These are phyloP conservation scores for Rhagoletis zephyria DNA, from an alignment of 1,140 invertebrate species.

Conservation along the genomic window DNA sequence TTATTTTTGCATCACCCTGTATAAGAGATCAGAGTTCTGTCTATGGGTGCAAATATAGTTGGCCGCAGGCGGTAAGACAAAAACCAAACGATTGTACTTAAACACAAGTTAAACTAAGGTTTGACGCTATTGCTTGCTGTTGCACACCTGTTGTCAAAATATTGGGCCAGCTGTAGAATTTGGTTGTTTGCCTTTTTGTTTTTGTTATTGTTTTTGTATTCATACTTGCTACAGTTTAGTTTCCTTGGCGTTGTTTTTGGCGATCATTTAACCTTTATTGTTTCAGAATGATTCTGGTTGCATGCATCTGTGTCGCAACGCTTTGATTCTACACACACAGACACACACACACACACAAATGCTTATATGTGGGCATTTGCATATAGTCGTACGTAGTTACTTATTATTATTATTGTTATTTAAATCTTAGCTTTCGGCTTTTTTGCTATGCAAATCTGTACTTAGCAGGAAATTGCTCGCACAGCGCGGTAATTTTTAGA, in stretches of 20 bases:
- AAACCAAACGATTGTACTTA: not conserved
- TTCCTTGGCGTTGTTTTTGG: not conserved
- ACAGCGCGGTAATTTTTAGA: not conserved
- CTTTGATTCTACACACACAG: not conserved
- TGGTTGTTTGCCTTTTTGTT: not conserved
- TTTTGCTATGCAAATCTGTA: not conserved
- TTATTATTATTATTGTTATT: not conserved
- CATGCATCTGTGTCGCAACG: not conserved
- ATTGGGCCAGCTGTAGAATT: not conserved
- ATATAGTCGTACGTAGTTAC: too few species aligned
- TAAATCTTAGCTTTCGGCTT: not conserved
- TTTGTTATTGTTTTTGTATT: not conserved
- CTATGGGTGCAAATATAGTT: not conserved
- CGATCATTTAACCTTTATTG: slow-evolving; percentile 35
- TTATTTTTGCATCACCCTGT: too few species aligned
- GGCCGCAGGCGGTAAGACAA: not conserved
- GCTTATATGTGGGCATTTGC: too few species aligned
- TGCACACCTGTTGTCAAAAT: slow-evolving; percentile 37
- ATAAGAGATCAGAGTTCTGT: not conserved
- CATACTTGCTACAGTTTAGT: not conserved
- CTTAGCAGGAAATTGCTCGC: not conserved
- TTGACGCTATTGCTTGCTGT: not conserved
- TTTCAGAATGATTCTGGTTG: not conserved
- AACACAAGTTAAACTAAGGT: too few species aligned
- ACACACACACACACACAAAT: not conserved